Evolutionary conservation across 2,113 vertebrate species (phyloP), one percentile per base, ranked within the genome.

Genomic region (Hystrix brachyura): DNA sequence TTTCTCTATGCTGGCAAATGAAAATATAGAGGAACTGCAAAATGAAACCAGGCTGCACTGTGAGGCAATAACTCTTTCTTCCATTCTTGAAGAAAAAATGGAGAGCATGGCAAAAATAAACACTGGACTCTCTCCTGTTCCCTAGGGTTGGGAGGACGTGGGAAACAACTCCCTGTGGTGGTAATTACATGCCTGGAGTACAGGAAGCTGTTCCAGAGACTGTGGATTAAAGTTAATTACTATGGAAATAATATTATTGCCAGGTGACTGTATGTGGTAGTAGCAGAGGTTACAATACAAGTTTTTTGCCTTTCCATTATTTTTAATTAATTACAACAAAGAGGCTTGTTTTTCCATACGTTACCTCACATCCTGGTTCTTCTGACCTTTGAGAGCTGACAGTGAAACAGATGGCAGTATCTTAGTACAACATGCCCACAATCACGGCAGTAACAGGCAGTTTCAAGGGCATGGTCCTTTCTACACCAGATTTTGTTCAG

Each of bases 311-410:
- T 81, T 94, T 90, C 79, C 71, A 57, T 92, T 95, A 90, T 83
- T 90, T 91, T 96, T 80, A 84, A 91, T 85, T 53, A 89, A 82
- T 94, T 23, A 83, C 79, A 89, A 84, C 64, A 64, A 89, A 80
- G 48, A 92, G 27, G 67, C 59, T 76, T 57, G 48, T 69, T 95
- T 96, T 76, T 51, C 65, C n/a, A 55, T 71, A 91, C 17, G 46
- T 69, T 71, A 53, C 27, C 72, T 94, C 69, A 76, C 13, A 89
- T 25, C 64, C 3, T 69, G 9, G 38, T 74, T 89, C 67, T 94
- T 82, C 32, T 71, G 69, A 88, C 57, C 53, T 89, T 84, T 91
- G 48, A 32, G 95, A 91, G 91, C 27, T 60, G 23, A 43, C 60
- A 32, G 32, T 74, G 72, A 93, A 94, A 91, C 57, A 94, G 62